These are phyloP conservation scores for Petrocephalus schoutedeni DNA, from an alignment of 2,797 vertebrate species.

Conservation along the genomic window DNA sequence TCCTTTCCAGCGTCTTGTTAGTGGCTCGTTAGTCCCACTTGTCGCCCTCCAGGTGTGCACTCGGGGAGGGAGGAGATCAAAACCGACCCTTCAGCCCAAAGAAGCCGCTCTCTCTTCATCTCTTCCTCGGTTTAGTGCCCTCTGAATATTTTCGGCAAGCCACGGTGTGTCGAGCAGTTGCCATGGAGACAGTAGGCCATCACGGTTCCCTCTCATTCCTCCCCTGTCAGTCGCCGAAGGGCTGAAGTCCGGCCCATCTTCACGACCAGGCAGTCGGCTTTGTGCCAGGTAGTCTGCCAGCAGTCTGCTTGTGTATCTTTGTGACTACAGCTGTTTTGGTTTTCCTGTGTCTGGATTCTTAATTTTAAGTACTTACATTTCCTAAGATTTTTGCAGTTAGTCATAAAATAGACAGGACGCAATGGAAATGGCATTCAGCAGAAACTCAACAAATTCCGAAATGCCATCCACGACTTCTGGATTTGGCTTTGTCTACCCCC, in stretches of 20 bases:
- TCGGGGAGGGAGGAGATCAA: neutral
- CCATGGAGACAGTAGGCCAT: slow-evolving; percentile 46
- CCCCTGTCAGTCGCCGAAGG: neutral
- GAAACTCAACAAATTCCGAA: neutral
- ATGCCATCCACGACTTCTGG: neutral
- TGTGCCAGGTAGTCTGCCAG: neutral
- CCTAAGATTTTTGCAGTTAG: neutral
- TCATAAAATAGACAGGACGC: neutral
- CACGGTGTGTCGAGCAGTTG: slow-evolving; percentile 41
- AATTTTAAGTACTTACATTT: neutral
- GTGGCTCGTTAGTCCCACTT: neutral
- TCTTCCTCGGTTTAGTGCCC: neutral
- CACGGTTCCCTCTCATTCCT: neutral
- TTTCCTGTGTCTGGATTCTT: neutral
- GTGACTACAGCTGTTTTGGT: neutral
- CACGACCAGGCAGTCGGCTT: neutral
- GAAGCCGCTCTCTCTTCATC: neutral
- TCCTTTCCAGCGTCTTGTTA: neutral
- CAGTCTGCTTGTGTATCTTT: neutral
- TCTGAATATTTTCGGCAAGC: slow-evolving; percentile 34
- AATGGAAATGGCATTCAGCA: neutral
- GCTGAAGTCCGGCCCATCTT: neutral
- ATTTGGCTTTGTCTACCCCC: neutral
- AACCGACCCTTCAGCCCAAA: neutral
- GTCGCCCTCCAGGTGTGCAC: neutral